These are phyloP conservation scores for Ctenopoma multispine DNA, from an alignment of 2,797 vertebrate genomes.

Conservation along the genomic window DNA sequence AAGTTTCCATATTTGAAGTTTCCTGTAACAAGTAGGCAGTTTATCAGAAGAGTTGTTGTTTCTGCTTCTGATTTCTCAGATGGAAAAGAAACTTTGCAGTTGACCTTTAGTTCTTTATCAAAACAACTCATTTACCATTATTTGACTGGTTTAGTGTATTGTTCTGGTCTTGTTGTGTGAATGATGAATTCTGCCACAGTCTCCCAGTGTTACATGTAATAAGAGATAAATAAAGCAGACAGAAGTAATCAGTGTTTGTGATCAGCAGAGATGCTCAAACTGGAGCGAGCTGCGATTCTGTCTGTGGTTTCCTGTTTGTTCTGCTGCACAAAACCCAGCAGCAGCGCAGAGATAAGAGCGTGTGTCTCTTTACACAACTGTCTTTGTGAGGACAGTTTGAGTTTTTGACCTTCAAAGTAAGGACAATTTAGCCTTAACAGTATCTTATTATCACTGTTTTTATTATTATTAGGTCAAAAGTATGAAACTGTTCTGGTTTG, in stretches of 20 bases:
- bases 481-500: too few species aligned
- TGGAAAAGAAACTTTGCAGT: too few species aligned
- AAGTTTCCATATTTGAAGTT: neutral
- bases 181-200: neutral
- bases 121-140: too few species aligned
- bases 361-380: neutral
- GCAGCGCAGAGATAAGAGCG: neutral
- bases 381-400: conserved; percentile 1
- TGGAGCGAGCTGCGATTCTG: conserved; percentile 2
- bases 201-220: neutral
- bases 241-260: conserved; percentile 6
- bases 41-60: neutral
- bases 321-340: conserved; percentile 18
- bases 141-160: too few species aligned
- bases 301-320: conserved; percentile 44
- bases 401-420: neutral
- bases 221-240: neutral
- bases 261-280: conserved; percentile 8
- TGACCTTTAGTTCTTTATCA: too few species aligned
- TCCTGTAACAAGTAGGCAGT: neutral
- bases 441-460: too few species aligned
- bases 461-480: too few species aligned
- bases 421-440: neutral
- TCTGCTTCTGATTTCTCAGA: too few species aligned
- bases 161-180: neutral